phyloP scores from a whole-genome alignment of 2,113 vertebrate species.

The Pelusios castaneus region DNA sequence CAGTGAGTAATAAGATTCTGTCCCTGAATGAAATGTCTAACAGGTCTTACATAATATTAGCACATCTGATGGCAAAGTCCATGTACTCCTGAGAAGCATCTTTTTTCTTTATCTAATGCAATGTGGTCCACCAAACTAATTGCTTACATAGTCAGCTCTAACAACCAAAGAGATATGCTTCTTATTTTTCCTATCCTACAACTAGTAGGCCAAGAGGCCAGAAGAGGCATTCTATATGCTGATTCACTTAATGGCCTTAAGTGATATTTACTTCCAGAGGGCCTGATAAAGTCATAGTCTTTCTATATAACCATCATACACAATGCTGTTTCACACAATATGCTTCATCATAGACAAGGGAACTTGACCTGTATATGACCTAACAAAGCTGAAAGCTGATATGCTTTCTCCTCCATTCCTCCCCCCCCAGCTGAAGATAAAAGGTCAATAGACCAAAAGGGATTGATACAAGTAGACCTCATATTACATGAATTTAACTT shows the following conservation, averaged over 20 bases:
- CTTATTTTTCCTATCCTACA: neutral
- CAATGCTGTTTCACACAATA: conserved; percentile 10
- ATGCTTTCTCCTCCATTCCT: conserved; percentile 33
- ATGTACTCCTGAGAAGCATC: neutral
- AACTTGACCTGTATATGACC: conserved; percentile 52
- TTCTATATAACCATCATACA: neutral
- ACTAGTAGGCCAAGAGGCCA: neutral
- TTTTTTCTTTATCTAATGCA: neutral
- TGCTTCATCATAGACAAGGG: conserved; percentile 42
- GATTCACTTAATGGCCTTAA: neutral
- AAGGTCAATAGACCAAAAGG: conserved; percentile 55
- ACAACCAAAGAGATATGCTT: neutral
- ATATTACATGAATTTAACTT: conserved; percentile 17
- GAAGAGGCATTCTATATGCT: neutral
- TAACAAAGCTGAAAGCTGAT: conserved; percentile 46
- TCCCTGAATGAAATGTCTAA: conserved; percentile 11
- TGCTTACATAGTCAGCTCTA: neutral
- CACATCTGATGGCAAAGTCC: neutral
- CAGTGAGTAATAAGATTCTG: conserved; percentile 3
- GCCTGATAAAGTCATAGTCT: conserved; percentile 25
- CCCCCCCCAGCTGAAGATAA: conserved; percentile 22
- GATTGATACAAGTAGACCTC: neutral
- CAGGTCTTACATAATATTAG: neutral
- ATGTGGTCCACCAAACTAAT: conserved; percentile 6
- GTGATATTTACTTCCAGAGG: conserved; percentile 7